These are phyloP conservation scores for Chloromyia formosa DNA, from an alignment of 2,888 invertebrate genomes.

Conservation along the genomic window DNA sequence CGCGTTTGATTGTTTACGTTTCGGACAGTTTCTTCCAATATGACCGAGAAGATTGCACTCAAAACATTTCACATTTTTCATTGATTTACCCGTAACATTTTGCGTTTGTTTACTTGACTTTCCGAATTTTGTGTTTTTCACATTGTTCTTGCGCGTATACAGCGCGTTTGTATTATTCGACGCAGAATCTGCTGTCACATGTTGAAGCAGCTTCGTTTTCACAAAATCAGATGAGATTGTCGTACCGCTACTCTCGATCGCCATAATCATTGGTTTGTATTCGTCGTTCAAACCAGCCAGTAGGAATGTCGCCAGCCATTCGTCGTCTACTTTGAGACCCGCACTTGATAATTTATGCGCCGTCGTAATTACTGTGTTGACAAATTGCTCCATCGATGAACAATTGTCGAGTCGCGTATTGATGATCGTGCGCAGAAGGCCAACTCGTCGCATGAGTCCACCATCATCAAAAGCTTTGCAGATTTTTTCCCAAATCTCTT, in stretches of 20 bases:
- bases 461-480: slow-evolving; percentile 9
- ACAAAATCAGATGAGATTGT: no score
- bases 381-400: no score
- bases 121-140: slow-evolving; percentile 34
- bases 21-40: slow-evolving; percentile 26
- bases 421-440: no score
- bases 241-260: slow-evolving; percentile 40
- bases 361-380: no score
- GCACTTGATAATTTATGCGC: slow-evolving; percentile 39
- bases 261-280: slow-evolving; percentile 36
- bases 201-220: no score
- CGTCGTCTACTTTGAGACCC: no score
- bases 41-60: slow-evolving; percentile 20
- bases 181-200: slow-evolving; percentile 28
- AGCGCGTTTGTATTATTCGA: slow-evolving; percentile 23
- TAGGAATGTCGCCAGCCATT: slow-evolving; percentile 30
- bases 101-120: slow-evolving; percentile 22
- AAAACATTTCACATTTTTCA: slow-evolving; percentile 18
- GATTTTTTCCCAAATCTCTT: slow-evolving; percentile 31
- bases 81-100: no score
- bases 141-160: slow-evolving; percentile 30
- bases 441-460: not conserved
- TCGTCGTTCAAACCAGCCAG: no score
- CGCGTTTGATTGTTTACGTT: slow-evolving; percentile 21
- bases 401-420: no score